phyloP scores from a whole-genome alignment of 2,113 vertebrate genomes.

The Ciconia maguari region DNA sequence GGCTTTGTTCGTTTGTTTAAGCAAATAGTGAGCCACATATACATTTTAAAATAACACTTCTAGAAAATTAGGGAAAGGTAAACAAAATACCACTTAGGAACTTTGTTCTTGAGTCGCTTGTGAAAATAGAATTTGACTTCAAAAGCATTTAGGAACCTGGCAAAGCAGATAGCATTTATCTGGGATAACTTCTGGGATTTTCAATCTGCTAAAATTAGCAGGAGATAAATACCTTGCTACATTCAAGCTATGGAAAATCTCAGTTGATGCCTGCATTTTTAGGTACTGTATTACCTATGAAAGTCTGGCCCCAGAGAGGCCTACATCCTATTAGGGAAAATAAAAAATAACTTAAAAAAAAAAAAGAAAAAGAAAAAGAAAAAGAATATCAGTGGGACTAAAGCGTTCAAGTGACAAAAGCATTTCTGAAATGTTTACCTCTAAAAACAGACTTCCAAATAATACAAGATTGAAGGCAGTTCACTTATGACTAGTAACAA shows the following conservation, averaged over 20 bases:
- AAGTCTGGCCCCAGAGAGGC: background rate
- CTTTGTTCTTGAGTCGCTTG: background rate
- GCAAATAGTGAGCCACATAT: background rate
- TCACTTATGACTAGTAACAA: background rate
- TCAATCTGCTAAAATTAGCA: conserved; percentile 43
- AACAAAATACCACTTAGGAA: background rate
- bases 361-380: background rate
- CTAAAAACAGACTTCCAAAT: background rate
- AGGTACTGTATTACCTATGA: background rate
- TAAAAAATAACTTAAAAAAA: background rate
- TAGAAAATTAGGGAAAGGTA: background rate
- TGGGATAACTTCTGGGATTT: conserved; percentile 25
- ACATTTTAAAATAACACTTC: background rate
- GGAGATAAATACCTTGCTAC: conserved; percentile 15
- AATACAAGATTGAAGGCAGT: background rate
- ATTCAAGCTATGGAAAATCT: conserved; percentile 8
- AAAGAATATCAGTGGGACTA: background rate
- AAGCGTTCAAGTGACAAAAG: background rate
- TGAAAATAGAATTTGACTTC: background rate
- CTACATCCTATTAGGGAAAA: background rate
- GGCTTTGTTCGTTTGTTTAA: background rate
- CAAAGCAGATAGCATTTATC: background rate
- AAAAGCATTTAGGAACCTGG: conserved; percentile 6
- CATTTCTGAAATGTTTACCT: background rate
- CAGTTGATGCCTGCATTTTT: background rate